Evolutionary conservation across 2,113 vertebrate species (phyloP).

Genomic region (Atractosteus spatula): DNA sequence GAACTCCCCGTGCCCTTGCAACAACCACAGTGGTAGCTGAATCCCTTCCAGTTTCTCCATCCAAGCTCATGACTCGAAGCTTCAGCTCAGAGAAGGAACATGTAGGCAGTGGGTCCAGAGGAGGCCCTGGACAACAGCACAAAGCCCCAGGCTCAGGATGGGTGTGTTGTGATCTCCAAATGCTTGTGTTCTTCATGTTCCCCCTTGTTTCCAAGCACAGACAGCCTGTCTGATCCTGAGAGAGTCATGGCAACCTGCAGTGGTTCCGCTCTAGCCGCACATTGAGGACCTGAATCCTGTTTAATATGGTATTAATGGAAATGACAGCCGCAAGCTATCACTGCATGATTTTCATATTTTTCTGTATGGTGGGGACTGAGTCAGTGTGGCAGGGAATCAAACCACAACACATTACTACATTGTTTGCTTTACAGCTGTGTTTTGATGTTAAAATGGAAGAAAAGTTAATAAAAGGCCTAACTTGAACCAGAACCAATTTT

Average conservation of each 20-base stretch:
- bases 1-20: too few species aligned
- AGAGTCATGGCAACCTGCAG: not conserved
- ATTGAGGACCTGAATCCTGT: not conserved
- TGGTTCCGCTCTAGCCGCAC: not conserved
- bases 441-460: slow-evolving; percentile 16
- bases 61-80: too few species aligned
- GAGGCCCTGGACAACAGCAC: too few species aligned
- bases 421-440: slow-evolving; percentile 15
- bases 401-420: not conserved
- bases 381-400: not conserved
- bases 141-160: too few species aligned
- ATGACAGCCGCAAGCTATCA: not conserved
- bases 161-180: too few species aligned
- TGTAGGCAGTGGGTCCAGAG: too few species aligned
- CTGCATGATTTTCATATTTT: slow-evolving; percentile 6
- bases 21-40: too few species aligned
- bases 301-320: slow-evolving; percentile 18
- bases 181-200: too few species aligned
- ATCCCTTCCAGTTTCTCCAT: too few species aligned
- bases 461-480: slow-evolving; percentile 4
- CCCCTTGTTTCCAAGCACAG: slow-evolving; percentile 1
- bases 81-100: too few species aligned
- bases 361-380: not conserved
- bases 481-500: slow-evolving; percentile 20
- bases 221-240: not conserved